Conservation (phyloP, 1,140 invertebrate species). For the Probaryconus sp. region DNA sequence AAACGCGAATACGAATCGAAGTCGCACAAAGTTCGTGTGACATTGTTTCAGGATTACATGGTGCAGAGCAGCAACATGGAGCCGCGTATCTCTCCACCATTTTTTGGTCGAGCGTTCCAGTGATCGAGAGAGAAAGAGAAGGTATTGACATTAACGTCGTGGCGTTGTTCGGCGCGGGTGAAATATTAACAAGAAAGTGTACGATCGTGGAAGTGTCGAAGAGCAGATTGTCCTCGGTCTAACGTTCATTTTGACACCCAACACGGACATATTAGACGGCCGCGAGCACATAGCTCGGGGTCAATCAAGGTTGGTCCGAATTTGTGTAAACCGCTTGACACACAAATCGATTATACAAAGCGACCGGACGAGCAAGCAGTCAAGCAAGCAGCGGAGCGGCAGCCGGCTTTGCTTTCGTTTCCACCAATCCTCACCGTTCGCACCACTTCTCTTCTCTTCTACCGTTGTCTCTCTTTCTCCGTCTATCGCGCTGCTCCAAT, state of each 20-base stretch:
- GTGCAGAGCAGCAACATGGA: no score
- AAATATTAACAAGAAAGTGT: no score
- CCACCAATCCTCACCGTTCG: slow-evolving; percentile 46
- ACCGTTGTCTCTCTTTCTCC: slow-evolving; percentile 27
- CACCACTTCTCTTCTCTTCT: slow-evolving; percentile 21
- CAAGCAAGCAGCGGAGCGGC: slow-evolving; percentile 26
- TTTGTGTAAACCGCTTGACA: slow-evolving; percentile 64
- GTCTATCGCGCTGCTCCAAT: slow-evolving; percentile 9
- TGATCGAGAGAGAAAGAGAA: no score
- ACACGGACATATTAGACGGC: slow-evolving; percentile 24
- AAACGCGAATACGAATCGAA: no score
- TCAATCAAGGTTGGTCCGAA: slow-evolving; percentile 62
- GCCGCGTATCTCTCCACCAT: no score
- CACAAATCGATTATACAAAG: slow-evolving; percentile 60
- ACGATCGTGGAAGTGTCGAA: no score
- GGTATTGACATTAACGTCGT: no score
- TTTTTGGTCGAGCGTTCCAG: no score
- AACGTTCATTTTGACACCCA: slow-evolving; percentile 55
- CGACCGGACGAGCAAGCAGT: slow-evolving; percentile 38
- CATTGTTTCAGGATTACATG: no score
- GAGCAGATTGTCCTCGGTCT: slow-evolving; percentile 39
- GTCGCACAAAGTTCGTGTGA: no score
- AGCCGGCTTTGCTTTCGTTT: slow-evolving; percentile 54
- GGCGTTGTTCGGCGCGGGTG: no score
- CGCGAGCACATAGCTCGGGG: slow-evolving; percentile 52